Percentiles rank a stretch among this genome's conserved stretches.
These are phyloP conservation scores for Suillia variegata DNA, from an alignment of 2,888 invertebrate genomes.

Conservation along the genomic window DNA sequence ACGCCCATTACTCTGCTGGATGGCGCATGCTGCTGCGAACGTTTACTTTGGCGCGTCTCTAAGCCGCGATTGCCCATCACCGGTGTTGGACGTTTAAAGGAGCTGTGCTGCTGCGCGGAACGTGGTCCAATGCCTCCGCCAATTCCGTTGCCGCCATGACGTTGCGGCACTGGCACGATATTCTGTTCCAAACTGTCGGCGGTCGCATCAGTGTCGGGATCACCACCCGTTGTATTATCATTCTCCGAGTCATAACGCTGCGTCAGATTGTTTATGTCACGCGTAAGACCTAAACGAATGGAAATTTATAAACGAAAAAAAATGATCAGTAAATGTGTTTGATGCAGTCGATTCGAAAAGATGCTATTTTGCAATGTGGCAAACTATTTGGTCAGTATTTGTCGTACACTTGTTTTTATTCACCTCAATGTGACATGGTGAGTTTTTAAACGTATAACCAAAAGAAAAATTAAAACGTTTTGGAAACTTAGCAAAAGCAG, in stretches of 20 bases:
- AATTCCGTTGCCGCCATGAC: constrained; percentile 51
- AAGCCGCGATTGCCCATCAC: constrained; percentile 68
- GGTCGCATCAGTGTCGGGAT: constrained; percentile 79
- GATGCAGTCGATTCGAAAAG: neutral
- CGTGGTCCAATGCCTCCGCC: constrained; percentile 48
- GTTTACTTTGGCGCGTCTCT: constrained; percentile 70
- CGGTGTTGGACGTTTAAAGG: constrained; percentile 66
- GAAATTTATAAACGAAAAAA: neutral
- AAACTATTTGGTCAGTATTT: constrained; percentile 39
- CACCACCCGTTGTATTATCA: constrained; percentile 65
- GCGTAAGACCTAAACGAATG: constrained; percentile 51
- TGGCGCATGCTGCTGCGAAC: constrained; percentile 54
- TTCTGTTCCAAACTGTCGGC: constrained; percentile 63
- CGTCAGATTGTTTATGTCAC: constrained; percentile 57
- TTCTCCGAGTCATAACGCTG: constrained; percentile 61
- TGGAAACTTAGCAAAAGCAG: too few relatives aligned
- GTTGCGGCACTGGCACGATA: constrained; percentile 63
- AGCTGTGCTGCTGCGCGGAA: constrained; percentile 60
- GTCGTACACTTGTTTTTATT: constrained; percentile 26
- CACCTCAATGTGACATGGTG: too few relatives aligned
- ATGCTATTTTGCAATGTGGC: neutral
- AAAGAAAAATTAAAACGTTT: neutral
- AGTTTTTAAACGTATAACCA: too few relatives aligned
- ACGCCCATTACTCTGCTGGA: constrained; percentile 26
- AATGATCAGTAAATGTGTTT: constrained; percentile 19